Evolutionary conservation across 2,113 vertebrate species (phyloP).

Genomic region (Campylomormyrus numenius): DNA sequence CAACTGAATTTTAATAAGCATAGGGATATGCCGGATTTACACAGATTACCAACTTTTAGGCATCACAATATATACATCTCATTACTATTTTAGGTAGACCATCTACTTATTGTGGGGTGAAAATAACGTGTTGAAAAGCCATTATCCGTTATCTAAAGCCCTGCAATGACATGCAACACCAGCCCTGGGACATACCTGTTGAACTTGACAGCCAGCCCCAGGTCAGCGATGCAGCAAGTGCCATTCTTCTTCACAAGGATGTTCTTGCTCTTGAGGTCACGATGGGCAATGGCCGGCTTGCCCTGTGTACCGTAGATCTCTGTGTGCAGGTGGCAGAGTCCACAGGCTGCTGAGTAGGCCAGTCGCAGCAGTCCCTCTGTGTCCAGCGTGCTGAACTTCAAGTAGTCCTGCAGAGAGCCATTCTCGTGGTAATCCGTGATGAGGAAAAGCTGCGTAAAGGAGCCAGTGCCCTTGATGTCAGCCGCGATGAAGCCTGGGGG

Average conservation of each 20-base stretch:
- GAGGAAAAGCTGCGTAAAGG: slow-evolving; percentile 89
- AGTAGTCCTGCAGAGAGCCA: slow-evolving; percentile 85
- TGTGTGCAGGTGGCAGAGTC: slow-evolving; percentile 93
- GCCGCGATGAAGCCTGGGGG: slow-evolving; percentile 53
- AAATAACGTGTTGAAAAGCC: too few species aligned
- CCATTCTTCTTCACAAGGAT: slow-evolving; percentile 95
- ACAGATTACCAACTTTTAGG: too few species aligned
- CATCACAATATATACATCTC: too few species aligned
- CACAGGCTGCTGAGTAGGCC: slow-evolving; percentile 87
- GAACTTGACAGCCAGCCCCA: slow-evolving; percentile 95
- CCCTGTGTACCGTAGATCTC: slow-evolving; percentile 97
- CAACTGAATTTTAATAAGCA: too few species aligned
- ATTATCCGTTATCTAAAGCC: too few species aligned
- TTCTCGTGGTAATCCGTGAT: slow-evolving; percentile 96
- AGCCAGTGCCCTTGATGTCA: too few species aligned
- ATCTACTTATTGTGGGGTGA: too few species aligned
- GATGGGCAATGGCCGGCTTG: too few species aligned
- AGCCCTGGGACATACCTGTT: slow-evolving; percentile 71
- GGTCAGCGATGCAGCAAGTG: slow-evolving; percentile 91
- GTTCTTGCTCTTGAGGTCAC: slow-evolving; percentile 68
- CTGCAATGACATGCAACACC: too few species aligned
- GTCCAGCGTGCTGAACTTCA: slow-evolving; percentile 84
- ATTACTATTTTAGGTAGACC: too few species aligned
- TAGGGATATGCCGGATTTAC: too few species aligned
- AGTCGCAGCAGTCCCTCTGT: slow-evolving; percentile 76